These are phyloP conservation scores for Pavo muticus DNA, from an alignment of 2,113 vertebrate species.

Conservation along the genomic window DNA sequence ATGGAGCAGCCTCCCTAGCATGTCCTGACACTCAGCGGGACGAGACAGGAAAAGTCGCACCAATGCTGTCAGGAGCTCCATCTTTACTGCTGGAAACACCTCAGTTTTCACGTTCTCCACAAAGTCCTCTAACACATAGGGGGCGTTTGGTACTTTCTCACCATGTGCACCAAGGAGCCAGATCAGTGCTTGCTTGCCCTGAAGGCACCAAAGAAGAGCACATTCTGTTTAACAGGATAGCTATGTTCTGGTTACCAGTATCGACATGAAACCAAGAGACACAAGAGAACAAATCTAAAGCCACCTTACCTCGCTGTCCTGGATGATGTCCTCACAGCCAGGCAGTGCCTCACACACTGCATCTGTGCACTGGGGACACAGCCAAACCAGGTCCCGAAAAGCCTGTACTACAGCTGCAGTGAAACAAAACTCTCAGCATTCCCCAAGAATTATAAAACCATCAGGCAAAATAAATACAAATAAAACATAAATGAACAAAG, in stretches of 20 bases:
- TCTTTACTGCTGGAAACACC: constrained; percentile 84
- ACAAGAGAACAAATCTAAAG: fast-evolving
- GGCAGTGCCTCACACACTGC: constrained; percentile 87
- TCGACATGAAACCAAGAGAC: fast-evolving
- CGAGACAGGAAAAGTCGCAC: constrained; percentile 88
- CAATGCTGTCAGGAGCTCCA: constrained; percentile 91
- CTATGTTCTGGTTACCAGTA: not conserved
- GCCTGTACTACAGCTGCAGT: constrained; percentile 89
- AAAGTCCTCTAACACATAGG: constrained; percentile 91
- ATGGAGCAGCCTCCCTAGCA: constrained; percentile 88
- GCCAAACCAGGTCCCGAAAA: constrained; percentile 93
- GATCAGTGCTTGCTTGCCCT: constrained; percentile 93
- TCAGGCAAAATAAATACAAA: not conserved
- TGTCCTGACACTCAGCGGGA: constrained; percentile 94
- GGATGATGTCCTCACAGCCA: constrained; percentile 88
- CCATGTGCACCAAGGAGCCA: constrained; percentile 93
- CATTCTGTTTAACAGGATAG: not conserved
- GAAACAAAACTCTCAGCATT: not conserved
- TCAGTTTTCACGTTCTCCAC: constrained; percentile 88
- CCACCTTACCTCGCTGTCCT: constrained; percentile 88
- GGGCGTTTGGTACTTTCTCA: constrained; percentile 84
- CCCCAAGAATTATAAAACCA: not conserved
- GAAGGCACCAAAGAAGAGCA: not conserved
- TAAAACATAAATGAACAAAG: not conserved
- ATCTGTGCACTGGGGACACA: constrained; percentile 89